Percentiles rank a stretch among this genome's conserved stretches.
Conservation (phyloP, 2,888 invertebrate species). For the Hypolimnas misippus region DNA sequence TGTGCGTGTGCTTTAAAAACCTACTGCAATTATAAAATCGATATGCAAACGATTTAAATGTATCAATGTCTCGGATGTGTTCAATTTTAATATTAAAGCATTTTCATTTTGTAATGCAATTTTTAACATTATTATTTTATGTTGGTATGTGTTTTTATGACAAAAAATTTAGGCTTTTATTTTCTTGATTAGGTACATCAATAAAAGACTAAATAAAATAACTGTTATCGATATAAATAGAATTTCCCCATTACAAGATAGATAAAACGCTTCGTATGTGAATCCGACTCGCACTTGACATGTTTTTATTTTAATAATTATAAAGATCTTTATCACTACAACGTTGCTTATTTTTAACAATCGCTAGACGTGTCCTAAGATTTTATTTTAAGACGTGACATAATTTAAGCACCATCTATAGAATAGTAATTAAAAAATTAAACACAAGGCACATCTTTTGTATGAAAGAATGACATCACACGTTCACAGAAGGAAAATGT, state of each 20-base stretch:
- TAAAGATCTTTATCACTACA: too few species aligned
- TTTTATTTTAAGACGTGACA: background rate
- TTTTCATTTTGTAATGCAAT: background rate
- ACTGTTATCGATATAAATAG: too few species aligned
- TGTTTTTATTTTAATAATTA: too few species aligned
- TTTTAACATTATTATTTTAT: too few species aligned
- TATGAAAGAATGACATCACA: constrained; percentile 56
- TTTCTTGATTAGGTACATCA: too few species aligned
- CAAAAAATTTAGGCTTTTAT: too few species aligned
- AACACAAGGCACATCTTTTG: constrained; percentile 36
- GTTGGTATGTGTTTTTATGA: too few species aligned
- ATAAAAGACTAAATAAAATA: too few species aligned
- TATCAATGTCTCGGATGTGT: constrained; percentile 27
- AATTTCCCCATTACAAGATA: too few species aligned
- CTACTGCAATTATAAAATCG: constrained; percentile 51
- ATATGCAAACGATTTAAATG: constrained; percentile 34
- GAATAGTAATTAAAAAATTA: constrained; percentile 12
- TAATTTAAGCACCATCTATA: background rate
- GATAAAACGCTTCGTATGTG: too few species aligned
- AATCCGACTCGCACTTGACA: too few species aligned
- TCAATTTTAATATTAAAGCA: background rate
- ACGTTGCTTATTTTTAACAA: background rate
- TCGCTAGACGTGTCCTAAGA: background rate
- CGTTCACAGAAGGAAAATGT: constrained; percentile 59
- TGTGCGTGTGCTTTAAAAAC: constrained; percentile 43